Base-by-base conservation (phyloP, 2,113 vertebrate genomes). In the Camelus dromedarius region DNA sequence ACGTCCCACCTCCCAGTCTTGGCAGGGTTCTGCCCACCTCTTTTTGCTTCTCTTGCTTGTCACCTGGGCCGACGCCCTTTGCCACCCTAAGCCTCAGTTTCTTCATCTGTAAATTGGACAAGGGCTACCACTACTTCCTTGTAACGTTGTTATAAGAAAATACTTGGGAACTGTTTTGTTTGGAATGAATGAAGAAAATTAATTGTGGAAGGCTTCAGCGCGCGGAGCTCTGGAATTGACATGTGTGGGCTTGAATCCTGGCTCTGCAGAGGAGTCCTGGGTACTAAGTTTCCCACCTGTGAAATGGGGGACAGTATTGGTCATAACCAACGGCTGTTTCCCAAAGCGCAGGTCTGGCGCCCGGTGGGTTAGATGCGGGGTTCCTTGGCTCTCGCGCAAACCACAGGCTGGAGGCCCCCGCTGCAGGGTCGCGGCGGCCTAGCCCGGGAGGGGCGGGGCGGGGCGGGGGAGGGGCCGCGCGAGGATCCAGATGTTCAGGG, bases 401-500 rank as follows among this genome's bases (percentile, higher is more conserved):
- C 48, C 3, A 32, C 14, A 22, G n/a, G 87, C 93, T 6, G 56
- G 77, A 92, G 87, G 91, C 97, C 87, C 90, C 62, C 2, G 58
- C 70, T 4, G 67, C 38, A 5, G 73, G 94, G 73, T 96, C 46
- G 52, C 52, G 0, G 38, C 79, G 11, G 94, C 87, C 48, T 66
- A 69, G 82, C 72, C 73, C 18, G 13, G 77, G 83, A 84, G 48
- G 70, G 90, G 93, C 69, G 70, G 50, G 89, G 93, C 20, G 93
- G 96, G 96, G 64, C 80, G 93, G 96, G 77, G 95, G 96, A 94
- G 94, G 88, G 94, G 94, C 96, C 66, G 95, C 94, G 82, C 96
- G 95, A 62, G 96, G 72, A 91, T 96, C 97, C 97, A 97, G 98
- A 98, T 97, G 96, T 97, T 96, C 86, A 35, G 95, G 96, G 97